phyloP scores from a whole-genome alignment of 1,140 invertebrate genomes.

The Apocrypta bakeri region DNA sequence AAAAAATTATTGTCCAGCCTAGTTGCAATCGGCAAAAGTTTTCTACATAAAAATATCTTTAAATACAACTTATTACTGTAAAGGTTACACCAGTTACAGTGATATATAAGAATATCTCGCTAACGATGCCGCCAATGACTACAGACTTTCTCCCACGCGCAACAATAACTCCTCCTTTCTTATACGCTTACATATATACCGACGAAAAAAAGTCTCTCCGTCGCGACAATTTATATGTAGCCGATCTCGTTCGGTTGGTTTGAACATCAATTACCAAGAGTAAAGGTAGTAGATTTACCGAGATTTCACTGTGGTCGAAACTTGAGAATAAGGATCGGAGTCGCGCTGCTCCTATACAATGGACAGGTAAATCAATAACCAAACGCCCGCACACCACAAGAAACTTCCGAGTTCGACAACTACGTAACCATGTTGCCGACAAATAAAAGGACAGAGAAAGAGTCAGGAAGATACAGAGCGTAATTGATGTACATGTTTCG shows the following conservation, averaged over 20 bases:
- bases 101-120: no score
- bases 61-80: no score
- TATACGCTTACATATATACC: neutral
- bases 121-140: neutral
- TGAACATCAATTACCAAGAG: neutral
- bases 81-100: no score
- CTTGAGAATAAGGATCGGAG: neutral
- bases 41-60: no score
- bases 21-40: no score
- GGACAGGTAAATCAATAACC: slow-evolving; percentile 8
- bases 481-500: neutral
- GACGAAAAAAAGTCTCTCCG: neutral
- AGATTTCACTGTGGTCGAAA: neutral
- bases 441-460: neutral
- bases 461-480: neutral
- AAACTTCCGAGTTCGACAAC: neutral
- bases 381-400: no score
- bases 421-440: neutral
- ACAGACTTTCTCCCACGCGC: slow-evolving; percentile 9
- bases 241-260: neutral
- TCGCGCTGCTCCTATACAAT: neutral
- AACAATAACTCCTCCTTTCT: neutral
- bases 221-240: neutral
- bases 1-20: no score
- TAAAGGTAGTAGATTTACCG: neutral